Base-by-base conservation (phyloP, 1,140 invertebrate genomes). In the Drosophila jambulina region DNA sequence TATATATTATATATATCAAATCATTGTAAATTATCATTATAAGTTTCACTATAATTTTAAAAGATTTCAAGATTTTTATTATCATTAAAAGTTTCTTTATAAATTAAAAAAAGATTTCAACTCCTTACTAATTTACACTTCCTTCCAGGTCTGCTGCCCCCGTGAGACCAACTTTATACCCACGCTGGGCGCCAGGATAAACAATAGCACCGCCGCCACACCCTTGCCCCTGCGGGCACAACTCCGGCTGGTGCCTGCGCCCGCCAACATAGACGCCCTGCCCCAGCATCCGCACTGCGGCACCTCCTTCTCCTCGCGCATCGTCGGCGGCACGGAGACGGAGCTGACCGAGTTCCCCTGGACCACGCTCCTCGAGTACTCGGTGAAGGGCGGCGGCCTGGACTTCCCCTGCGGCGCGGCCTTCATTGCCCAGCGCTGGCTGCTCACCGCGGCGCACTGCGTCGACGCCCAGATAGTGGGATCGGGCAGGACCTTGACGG, bases 401-500 rank as follows among this genome's bases (percentile, higher is more conserved):
- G 72, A 75, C 9, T 93, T 93, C 68, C 92, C 94, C 68, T 95
- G 95, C 63, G 94, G 94, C 0, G 94, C 93, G 0, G 84, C 93
- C 45, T 93, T 95, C n/a, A 94, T 95, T 64, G 94, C 93, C 38
- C 92, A 93, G 34, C 84, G 93, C 19, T 94, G 94, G 80, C 90
- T 95, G 5, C 48, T 95, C 7, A 95, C 94, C 0, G 94, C 94
- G 0, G 94, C 94, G 5, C 94, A 95, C 75, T 95, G 94, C 60
- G 92, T 94, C 36, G 92, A 93, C 40, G 88, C 93, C 1, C 90
- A 88, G 0, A 93, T 93, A 25, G 61, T 95, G 25, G 94, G 94
- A 4, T 57, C 36, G n/a, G 91, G 58, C 2, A 95, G 93, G 91
- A 87, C 48, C 4, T 65, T 94, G 15, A 82, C 59, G 15, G 78